Evolutionary conservation across 2,888 invertebrate genomes (phyloP), one percentile per base, ranked within the genome.

Genomic region (Xanthorhoe designata): DNA sequence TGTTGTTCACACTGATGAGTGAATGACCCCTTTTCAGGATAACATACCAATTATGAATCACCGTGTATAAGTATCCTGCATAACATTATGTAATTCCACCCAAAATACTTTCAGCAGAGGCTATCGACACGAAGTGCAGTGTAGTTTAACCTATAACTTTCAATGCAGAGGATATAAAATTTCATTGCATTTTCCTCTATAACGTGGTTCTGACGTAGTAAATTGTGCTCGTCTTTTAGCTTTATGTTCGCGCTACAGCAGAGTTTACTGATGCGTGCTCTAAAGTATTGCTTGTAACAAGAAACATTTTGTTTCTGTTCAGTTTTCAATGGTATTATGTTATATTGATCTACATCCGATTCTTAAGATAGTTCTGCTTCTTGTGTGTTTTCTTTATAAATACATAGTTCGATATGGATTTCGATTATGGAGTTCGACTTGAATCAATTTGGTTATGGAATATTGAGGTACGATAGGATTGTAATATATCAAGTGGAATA

Each of bases 111-210:
- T 17, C 17, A 47, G 47, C 17, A 13, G 17, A 15, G 13, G 13
- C 3, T 42, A n/a, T 8, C 42, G 42, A 47, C 47, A 47, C 15
- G 47, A 13, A 47, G 47, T 17, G 17, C 50, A 51, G 51, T 24
- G 19, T 59, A 50, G 19, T 24, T 42, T 24, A 9, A 38, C 50
- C 42, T 59, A 55, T 64, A 64, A 64, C 56, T 69, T 71, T 56
- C 53, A 54, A 69, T 58, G 64, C 66, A 68, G 61, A 58, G 51
- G 54, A 17, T 63, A 63, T 63, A 63, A 62, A 63, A 66, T 55
- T 65, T 65, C 61, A 65, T 61, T 64, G 68, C 59, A 53, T 69
- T 66, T 67, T 67, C 63, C 55, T 54, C 50, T 15, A 62, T 56
- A 52, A 58, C 54, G 50, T 62, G 54, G 52, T 55, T 53, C 42